Conservation (phyloP, 2,888 invertebrate genomes). For the Erpobdella octoculata region DNA sequence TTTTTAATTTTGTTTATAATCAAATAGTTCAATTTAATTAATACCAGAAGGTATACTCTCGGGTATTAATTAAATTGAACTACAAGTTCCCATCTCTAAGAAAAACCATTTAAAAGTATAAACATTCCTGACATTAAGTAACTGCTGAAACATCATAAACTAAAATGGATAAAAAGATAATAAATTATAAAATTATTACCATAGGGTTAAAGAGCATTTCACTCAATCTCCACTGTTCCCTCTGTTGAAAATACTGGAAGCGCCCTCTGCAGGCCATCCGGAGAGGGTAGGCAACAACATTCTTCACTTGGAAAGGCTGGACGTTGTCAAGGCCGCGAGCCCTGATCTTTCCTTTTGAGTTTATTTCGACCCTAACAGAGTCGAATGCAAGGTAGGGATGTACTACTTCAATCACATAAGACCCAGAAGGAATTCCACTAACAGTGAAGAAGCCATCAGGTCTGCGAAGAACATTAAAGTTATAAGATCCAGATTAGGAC, state of each 20-base stretch:
- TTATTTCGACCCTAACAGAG: slow-evolving; percentile 89
- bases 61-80: too few species aligned
- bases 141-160: slow-evolving; percentile 6
- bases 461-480: slow-evolving; percentile 53
- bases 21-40: too few species aligned
- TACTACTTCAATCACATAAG: slow-evolving; percentile 83
- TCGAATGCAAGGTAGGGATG: slow-evolving; percentile 87
- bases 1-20: too few species aligned
- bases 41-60: too few species aligned
- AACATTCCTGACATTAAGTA: too few species aligned
- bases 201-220: slow-evolving; percentile 94
- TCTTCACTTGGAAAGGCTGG: slow-evolving; percentile 72
- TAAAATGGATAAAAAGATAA: neutral
- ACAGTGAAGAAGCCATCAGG: slow-evolving; percentile 84
- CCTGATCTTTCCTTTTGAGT: slow-evolving; percentile 88
- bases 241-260: slow-evolving; percentile 67
- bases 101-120: too few species aligned
- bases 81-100: too few species aligned
- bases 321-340: slow-evolving; percentile 88
- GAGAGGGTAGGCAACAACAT: slow-evolving; percentile 75
- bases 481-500: neutral
- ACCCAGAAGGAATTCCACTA: slow-evolving; percentile 61
- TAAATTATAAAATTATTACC: slow-evolving; percentile 54
- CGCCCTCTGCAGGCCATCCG: slow-evolving; percentile 75
- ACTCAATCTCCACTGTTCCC: slow-evolving; percentile 92